These are phyloP conservation scores for Leptinotarsa defecta DNA, from an alignment of 1,140 invertebrate genomes.

Conservation along the genomic window DNA sequence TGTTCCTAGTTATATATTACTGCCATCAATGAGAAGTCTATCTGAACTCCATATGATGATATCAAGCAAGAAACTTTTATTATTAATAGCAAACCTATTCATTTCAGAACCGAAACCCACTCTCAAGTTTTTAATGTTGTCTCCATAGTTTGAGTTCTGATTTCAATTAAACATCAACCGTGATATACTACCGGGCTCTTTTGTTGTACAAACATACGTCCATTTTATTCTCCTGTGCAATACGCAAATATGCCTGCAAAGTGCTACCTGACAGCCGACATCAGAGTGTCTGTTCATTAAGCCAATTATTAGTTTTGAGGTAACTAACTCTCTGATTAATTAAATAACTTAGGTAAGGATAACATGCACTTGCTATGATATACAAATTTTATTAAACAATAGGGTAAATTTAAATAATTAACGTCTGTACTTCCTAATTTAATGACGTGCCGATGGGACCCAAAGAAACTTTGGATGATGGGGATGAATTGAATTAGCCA, in stretches of 20 bases:
- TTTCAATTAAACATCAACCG: neutral
- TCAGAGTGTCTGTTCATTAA: slow-evolving; percentile 37
- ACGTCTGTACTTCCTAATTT: slow-evolving; percentile 2
- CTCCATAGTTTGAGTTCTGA: neutral
- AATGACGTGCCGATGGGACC: slow-evolving; percentile 18
- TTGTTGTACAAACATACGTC: neutral
- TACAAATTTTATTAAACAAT: slow-evolving; percentile 26
- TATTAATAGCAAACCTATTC: no score
- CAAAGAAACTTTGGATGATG: neutral
- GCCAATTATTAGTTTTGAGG: slow-evolving; percentile 44
- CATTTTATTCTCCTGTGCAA: slow-evolving; percentile 19
- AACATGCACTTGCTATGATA: slow-evolving; percentile 32
- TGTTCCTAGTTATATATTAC: no score
- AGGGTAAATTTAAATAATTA: slow-evolving; percentile 26
- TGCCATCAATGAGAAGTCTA: no score
- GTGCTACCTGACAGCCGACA: slow-evolving; percentile 31
- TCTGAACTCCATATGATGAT: no score
- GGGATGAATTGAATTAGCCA: slow-evolving; percentile 16
- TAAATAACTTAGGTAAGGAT: slow-evolving; percentile 39
- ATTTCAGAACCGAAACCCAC: neutral
- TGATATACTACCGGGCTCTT: neutral
- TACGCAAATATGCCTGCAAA: slow-evolving; percentile 25
- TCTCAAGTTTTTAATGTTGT: neutral
- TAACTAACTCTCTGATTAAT: slow-evolving; percentile 40
- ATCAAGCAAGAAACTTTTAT: no score